Evolutionary conservation across 2,113 vertebrate genomes (phyloP), one percentile per base, ranked within the genome.

Genomic region (Toxotes chatareus): DNA sequence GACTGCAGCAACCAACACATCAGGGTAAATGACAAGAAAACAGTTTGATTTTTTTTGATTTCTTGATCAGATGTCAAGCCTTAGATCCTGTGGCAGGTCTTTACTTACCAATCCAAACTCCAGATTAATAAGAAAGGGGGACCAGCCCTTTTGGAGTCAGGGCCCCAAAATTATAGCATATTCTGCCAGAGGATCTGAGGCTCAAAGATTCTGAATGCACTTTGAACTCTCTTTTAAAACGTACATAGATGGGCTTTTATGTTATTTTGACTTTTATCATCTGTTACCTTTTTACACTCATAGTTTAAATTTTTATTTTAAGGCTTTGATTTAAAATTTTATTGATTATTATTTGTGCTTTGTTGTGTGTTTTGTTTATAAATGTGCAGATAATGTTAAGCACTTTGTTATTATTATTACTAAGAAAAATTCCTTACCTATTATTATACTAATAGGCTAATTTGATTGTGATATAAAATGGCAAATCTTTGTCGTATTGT

Each of bases 1-100:
- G 98, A 99, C 88, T 97, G 96, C 63, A 97, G 94, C 85, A 94
- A 96, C 81, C 91, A 94, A 49, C 98, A 99, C 89, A 97, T 99
- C 75, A 95, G 90, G 95, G 98, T 99, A 95, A 90, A 46, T 46
- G 17, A 72, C 9, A 31, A 40, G 6, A 63, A 47, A 67, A 46
- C 13, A 4, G 12, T 38, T 46, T 1, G 27, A 27, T 27, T 27
- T 27, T 64, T 21, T 6, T 34, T 47, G 1, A 19, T 17, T 61
- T 17, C 38, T 42, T 38, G 55, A 21, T 51, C 6, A 40, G 38
- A 40, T 40, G 19, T 19, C 27, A 27, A 27, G 27, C 27, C 19
- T 49, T 49, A 38, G 36, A 38, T 38, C 27, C 27, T 27, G 27
- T 1, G 27, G 27, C 27, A 27, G 27, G 27, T 27, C 27, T 27